Base-by-base conservation (phyloP, 92 coral and sea anemone species). In the Epizoanthus stellaris region DNA sequence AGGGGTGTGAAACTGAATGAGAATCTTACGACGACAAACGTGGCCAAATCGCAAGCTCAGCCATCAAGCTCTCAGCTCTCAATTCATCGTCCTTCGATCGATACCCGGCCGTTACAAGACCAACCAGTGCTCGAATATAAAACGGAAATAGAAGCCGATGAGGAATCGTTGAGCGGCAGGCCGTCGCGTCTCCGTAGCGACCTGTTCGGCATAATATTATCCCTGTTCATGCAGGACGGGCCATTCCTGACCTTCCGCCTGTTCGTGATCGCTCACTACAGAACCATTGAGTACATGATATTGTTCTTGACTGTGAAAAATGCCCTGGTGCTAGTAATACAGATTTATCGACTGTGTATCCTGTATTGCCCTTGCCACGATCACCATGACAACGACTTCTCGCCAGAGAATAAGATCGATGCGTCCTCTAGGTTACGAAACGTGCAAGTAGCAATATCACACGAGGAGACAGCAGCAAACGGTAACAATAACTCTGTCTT, bases 291-390 rank as follows among this genome's bases (percentile, higher is more conserved):
- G 65, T 97, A 97, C 70, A 97, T 97, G 99, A 93, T 97, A 25
- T 91, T 97, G 16, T 97, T 97, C 75, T 88, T 97, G 82, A 95
- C 98, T 5, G 99, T 90, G 2, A 97, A 97, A 67, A 97, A 97
- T 70, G 97, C 98, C n/a, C 87, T 97, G 73, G 92, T 97, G 16
- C 85, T 97, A 36, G 90, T 91, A 11, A 67, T 97, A 43, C 98
- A 97, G 79, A 92, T 97, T 23, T 97, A 97, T 85, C 92, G 95
- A 43, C 91, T 97, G 16, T 95, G 97, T 40, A 96, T 97, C 42
- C 89, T 91, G 69, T 92, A 94, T 52, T 97, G 99, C 81, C 89
- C 93, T 58, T 97, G 99, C 47, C 88, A 94, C 64, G 99, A 97
- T 63, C 98, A 95, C 89, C 88, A 81, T 34, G 99, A 97, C 66